Evolutionary conservation across 1,140 invertebrate genomes (phyloP).

Genomic region (Platorchestia sp.): DNA sequence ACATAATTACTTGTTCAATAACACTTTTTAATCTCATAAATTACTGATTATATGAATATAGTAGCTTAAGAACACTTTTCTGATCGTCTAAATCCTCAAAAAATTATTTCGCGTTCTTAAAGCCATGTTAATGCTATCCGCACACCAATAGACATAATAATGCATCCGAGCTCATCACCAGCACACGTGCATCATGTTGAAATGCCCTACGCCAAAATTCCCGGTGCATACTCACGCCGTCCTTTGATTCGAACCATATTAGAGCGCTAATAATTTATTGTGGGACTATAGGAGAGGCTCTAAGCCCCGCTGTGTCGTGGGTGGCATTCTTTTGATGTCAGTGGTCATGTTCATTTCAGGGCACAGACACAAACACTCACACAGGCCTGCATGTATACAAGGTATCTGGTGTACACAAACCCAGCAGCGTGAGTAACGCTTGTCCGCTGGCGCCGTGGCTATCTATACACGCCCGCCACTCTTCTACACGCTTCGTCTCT

Average conservation of each 20-base stretch:
- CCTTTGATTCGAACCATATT: not conserved
- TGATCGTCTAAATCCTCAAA: too few relatives aligned
- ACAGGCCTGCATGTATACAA: slow-evolving; percentile 39
- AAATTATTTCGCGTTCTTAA: too few relatives aligned
- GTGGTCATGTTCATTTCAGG: slow-evolving; percentile 6
- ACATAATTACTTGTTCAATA: not conserved
- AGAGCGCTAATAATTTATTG: not conserved
- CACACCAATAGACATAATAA: too few relatives aligned
- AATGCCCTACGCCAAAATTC: too few relatives aligned
- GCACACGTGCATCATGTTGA: too few relatives aligned
- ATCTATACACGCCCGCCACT: not conserved
- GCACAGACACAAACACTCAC: slow-evolving; percentile 25
- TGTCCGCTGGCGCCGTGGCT: not conserved
- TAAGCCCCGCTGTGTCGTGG: not conserved
- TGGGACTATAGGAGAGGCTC: not conserved
- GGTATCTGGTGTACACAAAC: slow-evolving; percentile 39
- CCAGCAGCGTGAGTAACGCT: not conserved
- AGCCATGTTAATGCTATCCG: too few relatives aligned
- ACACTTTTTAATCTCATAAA: not conserved
- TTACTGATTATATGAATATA: not conserved
- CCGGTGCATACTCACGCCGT: not conserved
- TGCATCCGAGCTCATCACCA: too few relatives aligned
- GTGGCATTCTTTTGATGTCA: slow-evolving; percentile 6
- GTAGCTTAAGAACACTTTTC: too few relatives aligned
- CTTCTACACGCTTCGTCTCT: too few relatives aligned